Evolutionary conservation across 2,113 vertebrate genomes (phyloP).

Genomic region (Xiphias gladius): DNA sequence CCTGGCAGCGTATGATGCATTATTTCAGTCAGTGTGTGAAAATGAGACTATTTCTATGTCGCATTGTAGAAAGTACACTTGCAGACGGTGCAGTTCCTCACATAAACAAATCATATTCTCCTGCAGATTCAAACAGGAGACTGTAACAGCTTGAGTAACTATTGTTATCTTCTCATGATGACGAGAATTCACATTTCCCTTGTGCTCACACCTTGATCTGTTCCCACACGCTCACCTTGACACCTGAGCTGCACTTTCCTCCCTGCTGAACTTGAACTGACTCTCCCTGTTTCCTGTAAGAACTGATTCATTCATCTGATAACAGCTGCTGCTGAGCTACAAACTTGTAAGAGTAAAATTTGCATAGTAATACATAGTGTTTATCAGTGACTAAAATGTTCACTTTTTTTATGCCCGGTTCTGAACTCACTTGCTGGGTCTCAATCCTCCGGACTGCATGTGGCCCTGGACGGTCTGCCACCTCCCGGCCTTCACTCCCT

Average conservation of each 20-base stretch:
- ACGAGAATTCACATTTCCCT: constrained; percentile 46
- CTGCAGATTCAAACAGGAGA: constrained; percentile 26
- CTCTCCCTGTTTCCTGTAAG: constrained; percentile 18
- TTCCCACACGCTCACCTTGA: constrained; percentile 49
- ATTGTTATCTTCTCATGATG: constrained; percentile 55
- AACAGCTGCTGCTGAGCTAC: constrained; percentile 3
- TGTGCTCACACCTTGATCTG: constrained; percentile 47
- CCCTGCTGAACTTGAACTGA: constrained; percentile 47
- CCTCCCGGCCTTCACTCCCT: constrained; percentile 89
- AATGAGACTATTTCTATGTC: constrained; percentile 48
- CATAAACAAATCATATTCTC: constrained; percentile 54
- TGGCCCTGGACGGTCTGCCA: constrained; percentile 97
- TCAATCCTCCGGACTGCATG: constrained; percentile 95
- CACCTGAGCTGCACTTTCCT: constrained; percentile 41
- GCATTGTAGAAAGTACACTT: constrained; percentile 15
- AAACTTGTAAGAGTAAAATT: constrained; percentile 2
- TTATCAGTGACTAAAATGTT: constrained; percentile 18
- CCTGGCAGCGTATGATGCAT: constrained; percentile 11
- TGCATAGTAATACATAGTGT: background rate
- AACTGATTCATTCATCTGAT: constrained; percentile 35
- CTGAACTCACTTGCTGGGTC: constrained; percentile 95
- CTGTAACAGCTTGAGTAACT: constrained; percentile 32
- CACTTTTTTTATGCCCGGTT: background rate
- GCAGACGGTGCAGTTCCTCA: constrained; percentile 28
- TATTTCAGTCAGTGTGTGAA: constrained; percentile 41